Evolutionary conservation across 30 jellyfish, hydroid and myxozoan genomes (phyloP), one percentile per base, ranked within the genome.

Genomic region (Aurelia sp.): DNA sequence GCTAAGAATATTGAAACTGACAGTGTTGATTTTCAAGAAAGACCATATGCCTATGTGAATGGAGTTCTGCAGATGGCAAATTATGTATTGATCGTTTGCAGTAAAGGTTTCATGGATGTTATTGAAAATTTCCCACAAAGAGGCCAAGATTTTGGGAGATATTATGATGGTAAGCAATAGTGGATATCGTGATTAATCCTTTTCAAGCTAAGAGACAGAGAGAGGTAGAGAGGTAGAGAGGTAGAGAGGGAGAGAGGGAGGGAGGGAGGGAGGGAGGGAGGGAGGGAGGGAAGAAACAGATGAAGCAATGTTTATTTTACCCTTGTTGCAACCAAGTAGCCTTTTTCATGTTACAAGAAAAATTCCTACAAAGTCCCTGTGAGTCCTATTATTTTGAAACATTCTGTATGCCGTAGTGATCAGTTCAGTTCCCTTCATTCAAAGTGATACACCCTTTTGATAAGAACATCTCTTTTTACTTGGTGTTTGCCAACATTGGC

Each of bases 1-100:
- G 83, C 83, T 9, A 72, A 22, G 6, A 72, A 66, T 23, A 72
- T 72, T 50, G 83, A 72, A 50, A 72, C 83, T 1, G 58, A 48
- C 70, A 37, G 51, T 11, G 13, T 37, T 44, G 69, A 72, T 8
- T 72, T 11, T 31, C 40, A 72, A 50, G 83, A 72, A 72, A 40
- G 70, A 22, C 70, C 83, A 3, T 13, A 1, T 0, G 30, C 6
- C 1, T 72, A 18, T 72, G 47, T 72, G 13, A 72, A 72, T 20
- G 37, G 18, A 13, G 68, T 31, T 15, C 70, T 72, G 15, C 67
- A 72, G 13, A 44, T 6, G 40, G 18, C 70, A 13, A 40, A 72
- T 50, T 31, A 72, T 50, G 83, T 72, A 8, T 66, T 72, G 19
- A 48, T 72, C 18, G 53, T 72, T 13, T 72, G 83, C 70, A 72